phyloP scores from a whole-genome alignment of 2,113 vertebrate genomes.

The human (Homo sapiens) region DNA sequence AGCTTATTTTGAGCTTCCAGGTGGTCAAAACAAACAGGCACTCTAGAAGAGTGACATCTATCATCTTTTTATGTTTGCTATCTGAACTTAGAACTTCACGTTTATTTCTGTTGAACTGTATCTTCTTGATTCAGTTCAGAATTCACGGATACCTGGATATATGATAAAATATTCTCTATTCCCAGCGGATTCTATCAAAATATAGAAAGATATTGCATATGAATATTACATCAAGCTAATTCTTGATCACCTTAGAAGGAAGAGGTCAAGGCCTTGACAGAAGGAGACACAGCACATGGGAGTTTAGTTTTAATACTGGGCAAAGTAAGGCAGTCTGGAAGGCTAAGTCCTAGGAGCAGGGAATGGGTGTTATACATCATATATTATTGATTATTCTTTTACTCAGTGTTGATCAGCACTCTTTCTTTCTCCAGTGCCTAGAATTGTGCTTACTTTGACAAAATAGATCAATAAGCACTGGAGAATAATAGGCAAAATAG shows the following conservation, averaged over 20 bases:
- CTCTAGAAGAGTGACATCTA: not conserved
- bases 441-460: not conserved
- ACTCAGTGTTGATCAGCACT: not conserved
- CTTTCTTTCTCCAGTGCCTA: not conserved
- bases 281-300: not conserved
- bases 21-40: not conserved
- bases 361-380: fast-evolving
- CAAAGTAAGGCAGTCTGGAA: not conserved
- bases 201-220: not conserved
- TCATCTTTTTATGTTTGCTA: not conserved
- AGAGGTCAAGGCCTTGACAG: not conserved
- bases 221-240: not conserved
- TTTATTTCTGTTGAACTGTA: not conserved
- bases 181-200: not conserved
- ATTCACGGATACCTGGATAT: not conserved
- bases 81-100: not conserved
- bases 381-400: not conserved
- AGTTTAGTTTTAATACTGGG: not conserved
- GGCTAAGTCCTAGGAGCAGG: not conserved
- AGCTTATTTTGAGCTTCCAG: not conserved
- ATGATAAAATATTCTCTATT: not conserved
- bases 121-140: not conserved
- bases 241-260: not conserved
- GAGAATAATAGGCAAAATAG: not conserved
- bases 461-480: not conserved